Conservation (phyloP, 2,888 invertebrate genomes). For the Pristionchus fissidentatus region DNA sequence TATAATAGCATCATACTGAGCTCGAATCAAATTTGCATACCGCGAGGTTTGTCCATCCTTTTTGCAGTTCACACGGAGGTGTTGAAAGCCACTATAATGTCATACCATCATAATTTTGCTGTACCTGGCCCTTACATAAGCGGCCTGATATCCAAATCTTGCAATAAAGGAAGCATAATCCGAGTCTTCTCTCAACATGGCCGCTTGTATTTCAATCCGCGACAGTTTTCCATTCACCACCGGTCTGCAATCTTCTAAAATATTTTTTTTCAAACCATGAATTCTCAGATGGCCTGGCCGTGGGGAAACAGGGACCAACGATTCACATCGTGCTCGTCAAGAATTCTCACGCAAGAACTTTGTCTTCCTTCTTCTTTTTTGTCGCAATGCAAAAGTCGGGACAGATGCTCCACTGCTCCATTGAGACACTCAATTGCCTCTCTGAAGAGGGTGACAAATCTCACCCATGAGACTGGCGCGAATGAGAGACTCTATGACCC, state of each 20-base stretch:
- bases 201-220: not conserved
- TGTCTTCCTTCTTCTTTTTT: not conserved
- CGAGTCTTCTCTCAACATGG: no score
- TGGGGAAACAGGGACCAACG: not conserved
- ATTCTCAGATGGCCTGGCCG: not conserved
- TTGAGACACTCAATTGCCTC: conserved; percentile 3
- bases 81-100: no score
- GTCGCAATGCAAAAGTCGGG: not conserved
- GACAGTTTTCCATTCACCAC: not conserved
- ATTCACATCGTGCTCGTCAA: not conserved
- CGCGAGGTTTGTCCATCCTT: no score
- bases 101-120: no score
- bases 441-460: conserved; percentile 31
- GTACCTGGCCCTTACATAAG: no score
- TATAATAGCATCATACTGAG: no score
- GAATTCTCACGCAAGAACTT: no score
- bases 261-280: not conserved
- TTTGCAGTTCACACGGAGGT: no score
- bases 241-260: not conserved
- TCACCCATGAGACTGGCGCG: conserved; percentile 35
- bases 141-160: no score
- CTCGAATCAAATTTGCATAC: no score
- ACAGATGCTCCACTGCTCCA: not conserved
- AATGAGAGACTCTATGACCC: conserved; percentile 33
- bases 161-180: no score